A percentile compares a stretch with the other conserved stretches of the same genome.
phyloP scores from a whole-genome alignment of 92 coral and sea anemone species.

The Galaxea fascicularis region DNA sequence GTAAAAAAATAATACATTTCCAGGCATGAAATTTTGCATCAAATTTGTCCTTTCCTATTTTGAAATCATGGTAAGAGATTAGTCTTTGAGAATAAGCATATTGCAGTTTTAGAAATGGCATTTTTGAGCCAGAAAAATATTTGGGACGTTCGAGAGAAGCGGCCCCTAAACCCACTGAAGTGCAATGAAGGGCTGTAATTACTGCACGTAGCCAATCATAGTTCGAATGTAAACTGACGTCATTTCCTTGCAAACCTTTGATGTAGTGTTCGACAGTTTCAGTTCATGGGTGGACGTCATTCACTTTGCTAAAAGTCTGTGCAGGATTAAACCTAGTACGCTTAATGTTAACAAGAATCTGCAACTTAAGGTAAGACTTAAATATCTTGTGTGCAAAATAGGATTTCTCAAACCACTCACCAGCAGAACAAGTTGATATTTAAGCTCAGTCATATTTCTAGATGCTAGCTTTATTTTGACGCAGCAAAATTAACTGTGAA shows the following conservation, averaged over 20 bases:
- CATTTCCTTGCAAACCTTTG: constrained; percentile 19
- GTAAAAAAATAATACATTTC: too few relatives aligned
- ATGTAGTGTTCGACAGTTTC: constrained; percentile 17
- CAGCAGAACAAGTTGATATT: too few relatives aligned
- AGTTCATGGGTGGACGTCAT: not conserved
- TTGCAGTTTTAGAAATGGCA: too few relatives aligned
- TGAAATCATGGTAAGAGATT: too few relatives aligned
- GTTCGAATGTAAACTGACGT: constrained; percentile 31
- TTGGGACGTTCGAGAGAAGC: too few relatives aligned
- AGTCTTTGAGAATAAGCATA: too few relatives aligned
- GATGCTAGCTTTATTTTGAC: too few relatives aligned
- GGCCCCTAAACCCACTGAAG: not conserved
- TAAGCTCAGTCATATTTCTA: too few relatives aligned
- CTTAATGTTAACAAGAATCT: not conserved
- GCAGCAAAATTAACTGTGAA: too few relatives aligned
- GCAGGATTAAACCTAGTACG: not conserved
- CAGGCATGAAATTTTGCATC: too few relatives aligned
- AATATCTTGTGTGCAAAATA: not conserved
- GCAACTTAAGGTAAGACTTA: not conserved
- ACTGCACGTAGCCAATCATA: constrained; percentile 34
- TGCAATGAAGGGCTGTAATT: constrained; percentile 8
- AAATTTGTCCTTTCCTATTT: too few relatives aligned
- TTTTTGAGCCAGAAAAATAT: too few relatives aligned
- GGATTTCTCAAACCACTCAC: not conserved
- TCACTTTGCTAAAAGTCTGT: not conserved